Conservation (phyloP, 2,797 vertebrate genomes). For the Odontamblyopus lacepedii region DNA sequence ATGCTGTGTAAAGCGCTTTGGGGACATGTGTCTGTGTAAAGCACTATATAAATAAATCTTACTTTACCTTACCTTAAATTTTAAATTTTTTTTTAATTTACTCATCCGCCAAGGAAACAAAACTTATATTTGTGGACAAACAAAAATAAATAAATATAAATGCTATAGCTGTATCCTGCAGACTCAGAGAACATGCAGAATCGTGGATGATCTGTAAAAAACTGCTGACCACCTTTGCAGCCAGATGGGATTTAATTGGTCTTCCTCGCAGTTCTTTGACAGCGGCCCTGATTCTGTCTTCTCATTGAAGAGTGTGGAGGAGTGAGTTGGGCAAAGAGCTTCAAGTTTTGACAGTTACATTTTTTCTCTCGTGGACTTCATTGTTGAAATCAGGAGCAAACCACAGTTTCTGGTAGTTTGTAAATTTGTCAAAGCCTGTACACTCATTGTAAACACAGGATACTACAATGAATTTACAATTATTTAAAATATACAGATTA, state of each 20-base stretch:
- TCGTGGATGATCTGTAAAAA: conserved; percentile 24
- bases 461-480: background rate
- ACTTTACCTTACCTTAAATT: too few relatives aligned
- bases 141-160: background rate
- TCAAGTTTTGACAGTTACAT: conserved; percentile 46
- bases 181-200: background rate
- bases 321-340: conserved; percentile 5
- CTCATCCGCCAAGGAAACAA: background rate
- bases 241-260: conserved; percentile 41
- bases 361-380: conserved; percentile 19
- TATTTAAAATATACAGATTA: background rate
- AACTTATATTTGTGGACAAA: background rate
- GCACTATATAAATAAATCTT: too few relatives aligned
- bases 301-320: background rate
- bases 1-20: too few relatives aligned
- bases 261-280: conserved; percentile 30
- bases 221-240: conserved; percentile 18
- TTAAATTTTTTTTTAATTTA: too few relatives aligned
- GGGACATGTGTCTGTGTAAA: too few relatives aligned
- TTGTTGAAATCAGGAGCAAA: conserved; percentile 8
- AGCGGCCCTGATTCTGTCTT: conserved; percentile 25
- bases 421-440: conserved; percentile 39
- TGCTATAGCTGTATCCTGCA: background rate
- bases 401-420: conserved; percentile 14
- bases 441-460: background rate